phyloP scores from a whole-genome alignment of 2,797 vertebrate genomes.

The Capromys pilorides region DNA sequence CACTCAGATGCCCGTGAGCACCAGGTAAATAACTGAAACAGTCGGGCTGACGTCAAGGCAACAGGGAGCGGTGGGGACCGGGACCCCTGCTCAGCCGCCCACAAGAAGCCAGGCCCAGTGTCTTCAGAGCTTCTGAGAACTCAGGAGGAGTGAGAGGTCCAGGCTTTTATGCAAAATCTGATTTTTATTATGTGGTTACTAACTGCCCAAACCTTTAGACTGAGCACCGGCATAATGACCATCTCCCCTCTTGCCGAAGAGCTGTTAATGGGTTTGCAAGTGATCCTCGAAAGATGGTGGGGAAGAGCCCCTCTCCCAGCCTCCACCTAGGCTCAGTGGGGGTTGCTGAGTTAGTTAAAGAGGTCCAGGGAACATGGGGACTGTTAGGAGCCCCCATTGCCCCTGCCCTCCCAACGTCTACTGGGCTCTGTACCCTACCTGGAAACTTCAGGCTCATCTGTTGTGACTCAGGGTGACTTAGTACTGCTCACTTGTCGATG shows the following conservation, averaged over 20 bases:
- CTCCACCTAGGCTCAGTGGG: not conserved
- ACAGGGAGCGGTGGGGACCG: not conserved
- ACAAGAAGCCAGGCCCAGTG: not conserved
- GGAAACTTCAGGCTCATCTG: not conserved
- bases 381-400: not conserved
- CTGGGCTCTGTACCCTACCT: not conserved
- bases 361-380: not conserved
- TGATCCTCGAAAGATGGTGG: not conserved
- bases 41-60: no score
- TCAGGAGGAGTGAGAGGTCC: not conserved
- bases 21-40: not conserved
- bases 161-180: not conserved
- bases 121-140: not conserved
- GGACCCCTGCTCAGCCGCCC: no score
- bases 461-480: not conserved
- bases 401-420: not conserved
- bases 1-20: not conserved
- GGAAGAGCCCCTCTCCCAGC: not conserved
- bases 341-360: no score
- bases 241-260: not conserved
- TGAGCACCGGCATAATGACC: not conserved
- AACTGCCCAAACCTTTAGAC: not conserved
- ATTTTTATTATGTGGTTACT: not conserved
- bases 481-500: not conserved
- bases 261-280: not conserved